Evolutionary conservation across 2,888 invertebrate species (phyloP).

Genomic region (Xylota segnis): DNA sequence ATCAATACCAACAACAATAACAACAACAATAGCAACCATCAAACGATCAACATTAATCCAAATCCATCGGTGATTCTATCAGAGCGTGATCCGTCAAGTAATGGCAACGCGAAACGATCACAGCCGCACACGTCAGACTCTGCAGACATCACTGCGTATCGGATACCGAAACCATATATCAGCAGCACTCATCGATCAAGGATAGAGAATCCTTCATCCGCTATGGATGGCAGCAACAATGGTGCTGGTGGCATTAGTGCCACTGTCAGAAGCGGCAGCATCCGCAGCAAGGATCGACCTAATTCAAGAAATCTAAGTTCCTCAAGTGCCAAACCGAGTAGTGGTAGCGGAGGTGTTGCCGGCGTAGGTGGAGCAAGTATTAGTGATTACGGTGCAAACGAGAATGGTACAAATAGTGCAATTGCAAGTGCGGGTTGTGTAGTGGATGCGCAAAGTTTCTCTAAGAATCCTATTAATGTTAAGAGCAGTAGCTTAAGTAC

Average conservation of each 20-base stretch:
- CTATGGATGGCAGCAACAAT: constrained; percentile 46
- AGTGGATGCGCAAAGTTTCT: constrained; percentile 48
- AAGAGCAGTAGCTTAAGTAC: constrained; percentile 75
- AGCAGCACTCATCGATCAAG: constrained; percentile 64
- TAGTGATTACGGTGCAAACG: constrained; percentile 27
- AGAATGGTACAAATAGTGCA: constrained; percentile 64
- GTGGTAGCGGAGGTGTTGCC: constrained; percentile 43
- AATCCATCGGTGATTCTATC: constrained; percentile 55
- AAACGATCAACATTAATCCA: constrained; percentile 51
- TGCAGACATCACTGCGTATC: constrained; percentile 60
- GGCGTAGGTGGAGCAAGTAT: background rate
- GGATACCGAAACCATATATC: constrained; percentile 62
- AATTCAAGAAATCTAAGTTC: constrained; percentile 77
- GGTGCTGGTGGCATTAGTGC: constrained; percentile 27
- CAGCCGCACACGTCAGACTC: constrained; percentile 54
- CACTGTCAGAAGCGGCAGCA: constrained; percentile 31
- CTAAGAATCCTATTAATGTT: constrained; percentile 75
- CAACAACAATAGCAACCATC: constrained; percentile 39
- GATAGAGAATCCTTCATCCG: constrained; percentile 46
- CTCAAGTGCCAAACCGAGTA: constrained; percentile 74
- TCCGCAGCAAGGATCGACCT: constrained; percentile 71
- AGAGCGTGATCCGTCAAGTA: constrained; percentile 61
- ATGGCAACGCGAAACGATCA: constrained; percentile 66
- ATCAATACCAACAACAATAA: constrained; percentile 39
- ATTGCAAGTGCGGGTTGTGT: constrained; percentile 60